Percentiles rank a stretch among this genome's conserved stretches.
Conservation (phyloP, 2,113 vertebrate genomes). For the Ailuropoda melanoleuca region DNA sequence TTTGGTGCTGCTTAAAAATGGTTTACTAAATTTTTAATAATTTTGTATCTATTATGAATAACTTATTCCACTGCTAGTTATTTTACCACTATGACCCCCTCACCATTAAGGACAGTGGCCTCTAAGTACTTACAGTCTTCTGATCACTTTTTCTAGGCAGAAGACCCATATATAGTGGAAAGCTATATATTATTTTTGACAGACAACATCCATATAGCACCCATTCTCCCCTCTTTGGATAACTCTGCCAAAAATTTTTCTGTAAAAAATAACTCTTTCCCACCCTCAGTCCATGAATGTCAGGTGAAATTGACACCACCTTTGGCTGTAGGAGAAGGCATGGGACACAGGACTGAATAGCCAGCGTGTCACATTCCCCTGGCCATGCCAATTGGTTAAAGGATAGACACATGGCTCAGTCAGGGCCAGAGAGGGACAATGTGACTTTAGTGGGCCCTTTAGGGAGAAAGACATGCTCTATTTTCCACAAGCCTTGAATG, state of each 20-base stretch:
- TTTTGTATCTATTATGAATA: neutral
- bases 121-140: neutral
- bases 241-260: neutral
- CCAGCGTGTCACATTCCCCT: neutral
- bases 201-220: neutral
- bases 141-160: neutral
- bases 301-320: neutral
- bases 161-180: neutral
- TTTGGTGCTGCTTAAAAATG: neutral
- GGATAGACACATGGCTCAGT: neutral
- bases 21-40: neutral
- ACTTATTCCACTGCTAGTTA: neutral
- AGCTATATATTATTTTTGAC: neutral
- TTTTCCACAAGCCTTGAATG: neutral
- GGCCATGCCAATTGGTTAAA: neutral
- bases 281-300: neutral
- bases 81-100: neutral
- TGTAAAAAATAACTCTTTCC: neutral
- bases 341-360: neutral
- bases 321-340: neutral
- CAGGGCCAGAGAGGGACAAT: neutral
- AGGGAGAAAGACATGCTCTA: neutral
- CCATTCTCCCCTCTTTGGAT: neutral
- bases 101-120: neutral
- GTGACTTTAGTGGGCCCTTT: neutral